These are phyloP conservation scores for Oreochromis mossambicus DNA, from an alignment of 2,797 vertebrate species.

Conservation along the genomic window DNA sequence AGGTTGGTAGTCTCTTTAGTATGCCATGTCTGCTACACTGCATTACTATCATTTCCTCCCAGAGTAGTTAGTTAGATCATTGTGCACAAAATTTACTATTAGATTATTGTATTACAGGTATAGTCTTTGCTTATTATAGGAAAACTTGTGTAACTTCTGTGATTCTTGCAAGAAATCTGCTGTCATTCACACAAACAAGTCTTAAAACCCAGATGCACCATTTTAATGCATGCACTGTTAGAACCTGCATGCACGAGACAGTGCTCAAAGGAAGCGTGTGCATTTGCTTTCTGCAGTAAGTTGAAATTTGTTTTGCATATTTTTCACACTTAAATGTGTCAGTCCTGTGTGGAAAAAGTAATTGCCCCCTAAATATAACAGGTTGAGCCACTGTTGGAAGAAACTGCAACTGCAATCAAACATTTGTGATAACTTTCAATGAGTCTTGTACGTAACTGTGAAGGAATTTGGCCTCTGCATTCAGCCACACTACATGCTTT, in stretches of 20 bases:
- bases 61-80: too few species aligned
- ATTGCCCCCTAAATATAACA: neutral
- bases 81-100: too few species aligned
- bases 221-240: neutral
- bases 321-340: neutral
- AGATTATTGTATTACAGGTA: too few species aligned
- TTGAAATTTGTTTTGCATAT: neutral
- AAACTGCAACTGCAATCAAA: neutral
- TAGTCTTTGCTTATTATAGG: too few species aligned
- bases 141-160: too few species aligned
- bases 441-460: neutral
- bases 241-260: neutral
- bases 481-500: neutral
- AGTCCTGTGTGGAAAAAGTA: neutral
- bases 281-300: neutral
- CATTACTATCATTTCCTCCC: too few species aligned
- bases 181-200: neutral
- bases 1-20: too few species aligned
- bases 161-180: neutral
- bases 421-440: neutral
- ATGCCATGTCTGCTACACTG: too few species aligned
- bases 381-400: neutral
- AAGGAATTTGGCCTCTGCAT: neutral
- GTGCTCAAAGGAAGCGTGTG: neutral
- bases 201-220: neutral